Percentiles rank a stretch among this genome's conserved stretches.
Conservation (phyloP, 2,797 vertebrate genomes). For the Dallia pectoralis region DNA sequence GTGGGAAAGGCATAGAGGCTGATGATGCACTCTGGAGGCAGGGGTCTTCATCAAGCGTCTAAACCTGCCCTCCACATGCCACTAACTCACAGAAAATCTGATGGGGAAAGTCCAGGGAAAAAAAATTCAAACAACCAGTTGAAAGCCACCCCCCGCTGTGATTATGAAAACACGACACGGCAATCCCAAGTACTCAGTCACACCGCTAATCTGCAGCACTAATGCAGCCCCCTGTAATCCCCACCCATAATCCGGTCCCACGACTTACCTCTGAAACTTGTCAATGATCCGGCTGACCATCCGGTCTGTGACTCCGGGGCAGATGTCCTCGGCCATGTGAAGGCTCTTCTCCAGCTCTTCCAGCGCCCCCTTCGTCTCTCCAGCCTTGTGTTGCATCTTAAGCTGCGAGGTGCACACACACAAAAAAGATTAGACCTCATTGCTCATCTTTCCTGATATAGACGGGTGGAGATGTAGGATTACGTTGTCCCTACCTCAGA, state of each 20-base stretch:
- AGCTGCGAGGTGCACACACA: slow-evolving; percentile 59
- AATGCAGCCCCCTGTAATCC: no score
- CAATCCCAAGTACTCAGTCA: background rate
- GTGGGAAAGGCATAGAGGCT: slow-evolving; percentile 25
- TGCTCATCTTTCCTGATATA: background rate
- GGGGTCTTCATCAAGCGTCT: slow-evolving; percentile 24
- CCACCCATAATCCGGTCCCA: background rate
- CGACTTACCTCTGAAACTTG: slow-evolving; percentile 82
- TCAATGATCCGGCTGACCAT: slow-evolving; percentile 87
- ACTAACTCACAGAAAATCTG: slow-evolving; percentile 45
- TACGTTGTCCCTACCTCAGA: slow-evolving; percentile 72
- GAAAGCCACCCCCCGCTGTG: background rate
- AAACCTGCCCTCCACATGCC: slow-evolving; percentile 5
- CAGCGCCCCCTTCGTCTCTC: slow-evolving; percentile 76
- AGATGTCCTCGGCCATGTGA: slow-evolving; percentile 78
- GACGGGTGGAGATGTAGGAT: background rate
- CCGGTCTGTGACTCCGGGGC: slow-evolving; percentile 85
- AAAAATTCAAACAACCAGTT: background rate
- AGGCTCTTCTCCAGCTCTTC: slow-evolving; percentile 86
- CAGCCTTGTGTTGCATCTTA: slow-evolving; percentile 81
- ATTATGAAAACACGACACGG: background rate
- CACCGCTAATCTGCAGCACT: background rate
- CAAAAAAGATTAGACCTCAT: background rate
- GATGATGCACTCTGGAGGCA: slow-evolving; percentile 24
- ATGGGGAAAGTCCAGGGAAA: slow-evolving; percentile 1